Conservation (phyloP, 2,888 invertebrate species). For the Dynastes tityus region DNA sequence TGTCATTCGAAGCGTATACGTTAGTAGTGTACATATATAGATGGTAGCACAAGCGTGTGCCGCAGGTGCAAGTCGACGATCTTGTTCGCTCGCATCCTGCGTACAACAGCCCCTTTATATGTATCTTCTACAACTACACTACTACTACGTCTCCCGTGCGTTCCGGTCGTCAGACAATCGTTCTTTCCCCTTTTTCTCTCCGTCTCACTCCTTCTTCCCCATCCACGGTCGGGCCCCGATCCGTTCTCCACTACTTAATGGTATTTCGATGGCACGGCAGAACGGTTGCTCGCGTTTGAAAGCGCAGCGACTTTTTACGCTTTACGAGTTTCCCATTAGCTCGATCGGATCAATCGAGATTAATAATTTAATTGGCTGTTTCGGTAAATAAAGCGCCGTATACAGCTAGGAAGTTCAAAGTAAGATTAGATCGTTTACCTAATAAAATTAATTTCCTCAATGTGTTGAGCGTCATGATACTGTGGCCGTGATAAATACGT, state of each 20-base stretch:
- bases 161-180: conserved; percentile 20
- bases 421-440: conserved; percentile 32
- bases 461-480: conserved; percentile 8
- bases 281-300: conserved; percentile 9
- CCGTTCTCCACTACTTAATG: not conserved
- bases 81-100: conserved; percentile 20
- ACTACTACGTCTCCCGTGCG: conserved; percentile 16
- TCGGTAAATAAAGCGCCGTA: conserved; percentile 2
- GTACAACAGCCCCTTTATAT: conserved; percentile 29
- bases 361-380: conserved; percentile 33
- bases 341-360: conserved; percentile 33
- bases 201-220: not conserved
- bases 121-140: conserved; percentile 1
- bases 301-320: conserved; percentile 24
- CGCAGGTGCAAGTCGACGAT: conserved; percentile 36
- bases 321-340: conserved; percentile 34
- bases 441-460: conserved; percentile 31
- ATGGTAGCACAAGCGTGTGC: conserved; percentile 14
- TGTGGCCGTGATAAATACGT: too few relatives aligned
- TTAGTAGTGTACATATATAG: conserved; percentile 15
- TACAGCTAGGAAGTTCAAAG: conserved; percentile 9
- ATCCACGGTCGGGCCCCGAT: not conserved
- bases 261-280: not conserved
- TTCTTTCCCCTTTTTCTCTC: conserved; percentile 6
- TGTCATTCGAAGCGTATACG: not conserved